phyloP scores from a whole-genome alignment of 1,140 invertebrate species.

The Asbolus verrucosus region DNA sequence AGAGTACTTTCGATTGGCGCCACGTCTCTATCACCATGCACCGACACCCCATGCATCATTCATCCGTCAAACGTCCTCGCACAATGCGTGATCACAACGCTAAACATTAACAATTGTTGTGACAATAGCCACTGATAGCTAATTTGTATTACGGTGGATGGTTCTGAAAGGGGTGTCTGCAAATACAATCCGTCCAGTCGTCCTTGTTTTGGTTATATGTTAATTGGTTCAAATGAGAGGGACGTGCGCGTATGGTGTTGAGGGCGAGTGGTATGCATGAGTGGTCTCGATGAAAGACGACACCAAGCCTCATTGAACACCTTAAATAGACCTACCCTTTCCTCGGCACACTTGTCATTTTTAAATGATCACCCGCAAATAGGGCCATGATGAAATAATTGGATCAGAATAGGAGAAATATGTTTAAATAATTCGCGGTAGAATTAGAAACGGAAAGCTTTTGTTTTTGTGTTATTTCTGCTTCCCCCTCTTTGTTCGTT shows the following conservation, averaged over 20 bases:
- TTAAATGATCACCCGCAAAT: constrained; percentile 24
- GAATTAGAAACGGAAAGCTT: too few species aligned
- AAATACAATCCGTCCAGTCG: constrained; percentile 23
- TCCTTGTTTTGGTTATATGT: constrained; percentile 36
- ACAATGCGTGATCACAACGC: constrained; percentile 14
- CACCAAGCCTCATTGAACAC: constrained; percentile 32
- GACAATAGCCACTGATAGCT: constrained; percentile 50
- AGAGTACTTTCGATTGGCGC: background rate
- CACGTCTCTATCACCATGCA: background rate
- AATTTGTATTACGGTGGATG: constrained; percentile 47
- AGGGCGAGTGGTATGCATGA: constrained; percentile 35
- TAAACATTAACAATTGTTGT: constrained; percentile 50
- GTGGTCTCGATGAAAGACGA: constrained; percentile 22
- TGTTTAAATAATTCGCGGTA: too few species aligned
- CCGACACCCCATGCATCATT: background rate
- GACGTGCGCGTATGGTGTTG: constrained; percentile 26
- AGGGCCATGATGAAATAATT: constrained; percentile 13
- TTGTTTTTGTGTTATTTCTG: too few species aligned
- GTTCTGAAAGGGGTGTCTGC: constrained; percentile 24
- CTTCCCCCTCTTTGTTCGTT: too few species aligned
- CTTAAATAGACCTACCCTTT: constrained; percentile 24
- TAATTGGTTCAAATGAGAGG: constrained; percentile 27
- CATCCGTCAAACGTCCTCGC: background rate
- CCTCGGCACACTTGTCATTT: constrained; percentile 28
- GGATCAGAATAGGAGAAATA: too few species aligned